These are phyloP conservation scores for Podarcis siculus DNA, from an alignment of 2,797 vertebrate genomes.

Conservation along the genomic window DNA sequence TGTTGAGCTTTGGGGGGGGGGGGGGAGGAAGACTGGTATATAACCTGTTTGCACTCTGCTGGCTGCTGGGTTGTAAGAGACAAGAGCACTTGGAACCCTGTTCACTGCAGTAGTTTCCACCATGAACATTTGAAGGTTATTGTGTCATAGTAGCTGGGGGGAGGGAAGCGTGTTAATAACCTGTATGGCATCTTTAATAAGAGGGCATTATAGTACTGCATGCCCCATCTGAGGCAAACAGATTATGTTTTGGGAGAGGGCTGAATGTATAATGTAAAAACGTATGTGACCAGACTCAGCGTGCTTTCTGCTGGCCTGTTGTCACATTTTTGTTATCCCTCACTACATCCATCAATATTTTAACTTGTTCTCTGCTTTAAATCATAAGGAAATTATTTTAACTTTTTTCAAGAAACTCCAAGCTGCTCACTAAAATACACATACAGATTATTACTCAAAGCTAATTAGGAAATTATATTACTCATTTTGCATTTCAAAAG, in stretches of 20 bases:
- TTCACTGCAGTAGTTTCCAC: not conserved
- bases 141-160: too few species aligned
- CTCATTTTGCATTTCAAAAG: not conserved
- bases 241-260: not conserved
- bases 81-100: not conserved
- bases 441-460: slow-evolving; percentile 16
- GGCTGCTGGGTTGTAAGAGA: not conserved
- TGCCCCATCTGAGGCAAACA: not conserved
- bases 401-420: slow-evolving; percentile 9
- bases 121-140: too few species aligned
- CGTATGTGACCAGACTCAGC: not conserved
- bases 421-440: not conserved
- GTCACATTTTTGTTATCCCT: not conserved
- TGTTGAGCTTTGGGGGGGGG: too few species aligned
- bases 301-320: not conserved
- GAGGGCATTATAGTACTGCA: not conserved
- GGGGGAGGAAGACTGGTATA: too few species aligned
- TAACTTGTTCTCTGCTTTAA: not conserved
- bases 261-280: not conserved
- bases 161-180: not conserved
- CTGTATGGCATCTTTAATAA: not conserved
- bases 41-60: not conserved
- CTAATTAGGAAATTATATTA: slow-evolving; percentile 13
- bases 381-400: slow-evolving; percentile 30
- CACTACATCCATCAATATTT: not conserved